Evolutionary conservation across 1,140 invertebrate genomes (phyloP).

Genomic region (Euwallacea fornicatus): DNA sequence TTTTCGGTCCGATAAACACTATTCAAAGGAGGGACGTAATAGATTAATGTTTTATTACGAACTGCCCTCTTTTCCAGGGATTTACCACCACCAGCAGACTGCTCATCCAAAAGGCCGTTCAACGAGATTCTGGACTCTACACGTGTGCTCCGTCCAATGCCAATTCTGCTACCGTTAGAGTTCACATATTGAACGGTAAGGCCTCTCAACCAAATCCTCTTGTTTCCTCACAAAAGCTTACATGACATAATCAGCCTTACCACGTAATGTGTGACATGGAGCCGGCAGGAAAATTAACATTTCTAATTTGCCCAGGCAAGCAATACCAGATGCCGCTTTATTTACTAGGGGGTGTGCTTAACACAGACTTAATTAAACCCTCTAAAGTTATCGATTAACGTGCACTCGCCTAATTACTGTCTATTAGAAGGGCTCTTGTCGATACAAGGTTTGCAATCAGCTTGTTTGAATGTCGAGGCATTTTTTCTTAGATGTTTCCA

Average conservation of each 20-base stretch:
- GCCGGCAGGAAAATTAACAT: not conserved
- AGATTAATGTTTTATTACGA: not conserved
- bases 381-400: not conserved
- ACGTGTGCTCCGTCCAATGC: slow-evolving; percentile 81
- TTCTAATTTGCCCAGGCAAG: not conserved
- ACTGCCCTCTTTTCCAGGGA: slow-evolving; percentile 51
- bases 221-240: not conserved
- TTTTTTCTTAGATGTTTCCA: no score
- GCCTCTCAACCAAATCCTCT: not conserved
- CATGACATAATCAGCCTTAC: no score
- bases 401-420: not conserved
- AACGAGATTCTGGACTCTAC: slow-evolving; percentile 72
- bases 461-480: not conserved
- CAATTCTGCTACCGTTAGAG: slow-evolving; percentile 70
- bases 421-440: no score
- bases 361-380: slow-evolving; percentile 2
- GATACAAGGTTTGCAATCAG: not conserved
- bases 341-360: not conserved
- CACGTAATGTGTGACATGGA: no score
- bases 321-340: slow-evolving; percentile 5
- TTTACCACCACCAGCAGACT: slow-evolving; percentile 76
- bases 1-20: slow-evolving; percentile 14
- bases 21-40: not conserved
- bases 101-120: slow-evolving; percentile 75
- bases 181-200: slow-evolving; percentile 84